These are phyloP conservation scores for Megaptera novaeangliae DNA, from an alignment of 2,113 vertebrate genomes.

Conservation along the genomic window DNA sequence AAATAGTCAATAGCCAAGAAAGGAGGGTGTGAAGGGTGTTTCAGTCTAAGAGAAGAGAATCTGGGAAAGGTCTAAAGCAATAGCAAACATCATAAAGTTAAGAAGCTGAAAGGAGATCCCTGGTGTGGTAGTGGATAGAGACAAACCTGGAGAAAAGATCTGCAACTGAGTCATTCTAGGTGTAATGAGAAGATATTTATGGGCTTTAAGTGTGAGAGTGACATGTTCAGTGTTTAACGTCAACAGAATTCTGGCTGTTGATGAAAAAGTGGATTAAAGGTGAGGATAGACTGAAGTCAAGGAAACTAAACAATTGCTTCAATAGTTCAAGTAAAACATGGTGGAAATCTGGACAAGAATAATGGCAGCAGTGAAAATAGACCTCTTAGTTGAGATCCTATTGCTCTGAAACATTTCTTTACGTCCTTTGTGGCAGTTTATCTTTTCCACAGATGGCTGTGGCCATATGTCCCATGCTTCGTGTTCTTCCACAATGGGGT, in stretches of 20 bases:
- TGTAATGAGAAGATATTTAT: not conserved
- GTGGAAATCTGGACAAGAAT: not conserved
- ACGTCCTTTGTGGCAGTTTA: not conserved
- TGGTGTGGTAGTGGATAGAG: not conserved
- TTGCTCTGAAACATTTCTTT: not conserved
- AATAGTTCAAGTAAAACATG: not conserved
- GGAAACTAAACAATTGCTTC: not conserved
- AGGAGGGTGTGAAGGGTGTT: not conserved
- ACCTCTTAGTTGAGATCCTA: not conserved
- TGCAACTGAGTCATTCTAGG: not conserved
- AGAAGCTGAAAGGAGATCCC: not conserved
- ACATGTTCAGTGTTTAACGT: not conserved
- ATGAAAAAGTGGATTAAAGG: not conserved
- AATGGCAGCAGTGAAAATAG: not conserved
- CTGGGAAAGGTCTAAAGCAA: not conserved
- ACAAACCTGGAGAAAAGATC: not conserved
- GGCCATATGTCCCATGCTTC: not conserved
- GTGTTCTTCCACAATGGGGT: not conserved
- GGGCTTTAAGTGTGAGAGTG: not conserved
- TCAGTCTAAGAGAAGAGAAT: not conserved
- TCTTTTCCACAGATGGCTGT: not conserved
- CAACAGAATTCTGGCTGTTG: not conserved
- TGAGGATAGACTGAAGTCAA: not conserved
- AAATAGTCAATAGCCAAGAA: not conserved
- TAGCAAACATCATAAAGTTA: not conserved